Conservation (phyloP, 2,888 invertebrate species). For the Aromia moschata region DNA sequence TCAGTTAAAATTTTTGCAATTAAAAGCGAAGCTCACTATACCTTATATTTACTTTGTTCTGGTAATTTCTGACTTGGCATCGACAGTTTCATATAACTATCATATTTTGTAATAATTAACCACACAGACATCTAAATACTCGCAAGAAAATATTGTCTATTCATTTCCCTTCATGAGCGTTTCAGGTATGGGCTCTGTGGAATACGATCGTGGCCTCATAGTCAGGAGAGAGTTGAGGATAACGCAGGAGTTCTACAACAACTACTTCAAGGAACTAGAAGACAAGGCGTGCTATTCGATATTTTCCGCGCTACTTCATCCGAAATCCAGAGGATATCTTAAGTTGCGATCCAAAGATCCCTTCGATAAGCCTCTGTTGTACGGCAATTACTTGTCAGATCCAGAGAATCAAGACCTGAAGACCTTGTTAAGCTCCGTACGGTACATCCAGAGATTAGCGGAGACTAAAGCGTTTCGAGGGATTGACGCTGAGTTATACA, state of each 20-base stretch:
- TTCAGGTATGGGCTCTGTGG: slow-evolving; percentile 63
- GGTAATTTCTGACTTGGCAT: too few species aligned
- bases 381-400: slow-evolving; percentile 68
- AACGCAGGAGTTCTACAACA: slow-evolving; percentile 61
- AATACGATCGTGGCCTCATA: slow-evolving; percentile 30
- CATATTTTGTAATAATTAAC: too few species aligned
- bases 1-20: too few species aligned
- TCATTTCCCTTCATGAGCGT: background rate
- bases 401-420: slow-evolving; percentile 60
- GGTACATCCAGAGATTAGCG: slow-evolving; percentile 62
- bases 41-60: too few species aligned
- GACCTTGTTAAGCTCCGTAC: slow-evolving; percentile 67
- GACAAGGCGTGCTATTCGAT: slow-evolving; percentile 62
- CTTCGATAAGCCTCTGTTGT: slow-evolving; percentile 67
- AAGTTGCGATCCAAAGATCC: slow-evolving; percentile 66
- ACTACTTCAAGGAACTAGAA: slow-evolving; percentile 66
- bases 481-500: slow-evolving; percentile 68
- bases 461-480: slow-evolving; percentile 64
- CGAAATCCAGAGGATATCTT: slow-evolving; percentile 65
- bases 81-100: too few species aligned
- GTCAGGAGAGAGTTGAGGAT: slow-evolving; percentile 27
- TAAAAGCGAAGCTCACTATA: too few species aligned
- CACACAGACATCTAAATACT: too few species aligned
- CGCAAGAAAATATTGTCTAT: background rate
- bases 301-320: slow-evolving; percentile 68